Evolutionary conservation across 2,888 invertebrate genomes (phyloP).

Genomic region (Meteorus cinctellus): DNA sequence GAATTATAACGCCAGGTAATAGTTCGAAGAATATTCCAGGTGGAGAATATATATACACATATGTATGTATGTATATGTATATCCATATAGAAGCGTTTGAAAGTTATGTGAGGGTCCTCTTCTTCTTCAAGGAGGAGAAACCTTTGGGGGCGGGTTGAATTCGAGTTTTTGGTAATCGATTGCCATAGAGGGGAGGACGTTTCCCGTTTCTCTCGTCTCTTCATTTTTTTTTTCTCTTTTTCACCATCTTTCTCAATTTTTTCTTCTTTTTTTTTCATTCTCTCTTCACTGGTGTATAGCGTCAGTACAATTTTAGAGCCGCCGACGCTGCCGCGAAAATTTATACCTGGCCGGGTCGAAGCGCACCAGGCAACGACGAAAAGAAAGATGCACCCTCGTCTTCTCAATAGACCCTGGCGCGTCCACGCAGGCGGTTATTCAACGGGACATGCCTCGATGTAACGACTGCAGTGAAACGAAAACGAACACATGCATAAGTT

Average conservation of each 20-base stretch:
- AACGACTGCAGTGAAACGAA: constrained; percentile 65
- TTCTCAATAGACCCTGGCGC: constrained; percentile 48
- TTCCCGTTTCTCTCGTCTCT: constrained; percentile 51
- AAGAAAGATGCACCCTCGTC: constrained; percentile 51
- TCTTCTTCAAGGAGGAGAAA: constrained; percentile 19
- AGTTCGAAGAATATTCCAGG: constrained; percentile 23
- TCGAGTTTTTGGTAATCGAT: constrained; percentile 52
- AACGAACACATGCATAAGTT: constrained; percentile 53
- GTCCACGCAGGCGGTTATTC: constrained; percentile 60
- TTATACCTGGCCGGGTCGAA: constrained; percentile 66
- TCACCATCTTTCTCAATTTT: not conserved
- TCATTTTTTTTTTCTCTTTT: constrained; percentile 25
- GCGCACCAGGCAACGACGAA: constrained; percentile 36
- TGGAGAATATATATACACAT: not conserved
- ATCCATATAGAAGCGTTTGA: constrained; percentile 5
- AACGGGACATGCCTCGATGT: constrained; percentile 61
- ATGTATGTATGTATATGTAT: not conserved
- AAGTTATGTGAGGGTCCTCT: constrained; percentile 25
- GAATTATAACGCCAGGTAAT: constrained; percentile 15
- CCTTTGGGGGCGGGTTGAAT: constrained; percentile 31
- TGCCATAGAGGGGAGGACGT: constrained; percentile 50
- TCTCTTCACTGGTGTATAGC: not conserved
- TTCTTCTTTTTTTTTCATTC: not conserved
- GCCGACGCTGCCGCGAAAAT: constrained; percentile 60
- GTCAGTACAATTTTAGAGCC: constrained; percentile 54